Base-by-base conservation (phyloP, 2,113 vertebrate genomes). In the Lates calcarifer region DNA sequence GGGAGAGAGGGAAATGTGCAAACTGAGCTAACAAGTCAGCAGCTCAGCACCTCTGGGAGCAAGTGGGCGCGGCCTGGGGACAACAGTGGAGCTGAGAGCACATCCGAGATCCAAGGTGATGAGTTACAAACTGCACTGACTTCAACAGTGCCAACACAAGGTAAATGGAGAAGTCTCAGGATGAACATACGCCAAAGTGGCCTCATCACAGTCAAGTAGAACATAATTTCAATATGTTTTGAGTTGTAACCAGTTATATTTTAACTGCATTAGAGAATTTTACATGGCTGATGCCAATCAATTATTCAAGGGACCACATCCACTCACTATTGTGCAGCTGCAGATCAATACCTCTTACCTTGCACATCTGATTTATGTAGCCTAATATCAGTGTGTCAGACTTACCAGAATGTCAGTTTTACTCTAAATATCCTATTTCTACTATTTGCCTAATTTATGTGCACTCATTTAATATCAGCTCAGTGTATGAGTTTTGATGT, bases 21-120 rank as follows among this genome's bases (percentile, higher is more conserved):
- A 86, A 84, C 74, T 51, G 78, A 87, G 85, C 62, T 74, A 70
- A 76, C 56, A 5, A 80, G 79, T 67, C 79, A 80, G 72, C 81
- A 78, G 81, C 77, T 91, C 70, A 51, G 63, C 79, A 84, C 85
- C 79, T 75, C 71, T 56, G 86, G 87, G 86, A 88, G 66, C 69
- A 61, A 60, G 74, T 63, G 76, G 81, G 84, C 6, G 70, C 68
- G 64, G 51, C 33, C 64, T 22, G 28, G 31, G 26, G 33, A 71
- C 13, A 60, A 57, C 77, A 65, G 77, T 1, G n/a, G 51, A 68
- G 37, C 56, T 2, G 3, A 35, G 45, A 53, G 37, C 24, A 8
- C 57, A 26, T 47, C 47, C 1, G 18, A 76, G 60, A 64, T 55
- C 41, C 10, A 6, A 67, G 74, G 82, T 82, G 65, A 80, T 24